These are phyloP conservation scores for Tanytarsus gracilentus DNA, from an alignment of 2,888 invertebrate species.

Conservation along the genomic window DNA sequence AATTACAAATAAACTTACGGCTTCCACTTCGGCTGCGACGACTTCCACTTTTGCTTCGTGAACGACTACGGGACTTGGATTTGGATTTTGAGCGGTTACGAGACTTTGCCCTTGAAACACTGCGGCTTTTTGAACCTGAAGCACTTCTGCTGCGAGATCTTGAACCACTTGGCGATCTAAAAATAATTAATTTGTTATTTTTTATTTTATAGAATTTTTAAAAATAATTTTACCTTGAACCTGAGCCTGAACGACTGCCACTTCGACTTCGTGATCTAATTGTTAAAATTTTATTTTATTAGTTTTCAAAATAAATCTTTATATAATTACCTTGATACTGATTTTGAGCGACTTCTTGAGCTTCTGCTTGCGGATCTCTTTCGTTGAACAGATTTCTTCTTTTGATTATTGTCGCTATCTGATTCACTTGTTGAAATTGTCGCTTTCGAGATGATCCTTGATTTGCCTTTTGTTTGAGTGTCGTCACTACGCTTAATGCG, in stretches of 20 bases:
- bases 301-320: constrained; percentile 33
- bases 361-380: constrained; percentile 48
- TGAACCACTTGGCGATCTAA: constrained; percentile 14
- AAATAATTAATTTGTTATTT: too few relatives aligned
- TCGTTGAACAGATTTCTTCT: constrained; percentile 48
- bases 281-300: neutral
- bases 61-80: constrained; percentile 36
- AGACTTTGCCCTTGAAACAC: constrained; percentile 32
- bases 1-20: constrained; percentile 33
- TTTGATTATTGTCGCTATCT: constrained; percentile 53
- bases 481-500: constrained; percentile 50
- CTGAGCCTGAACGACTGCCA: too few relatives aligned
- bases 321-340: constrained; percentile 30
- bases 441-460: constrained; percentile 85
- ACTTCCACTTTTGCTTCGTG: constrained; percentile 33
- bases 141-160: constrained; percentile 24
- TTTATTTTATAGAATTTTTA: too few relatives aligned
- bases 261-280: neutral
- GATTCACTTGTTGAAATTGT: constrained; percentile 89
- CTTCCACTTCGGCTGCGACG: constrained; percentile 37
- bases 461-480: constrained; percentile 72
- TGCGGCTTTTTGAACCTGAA: constrained; percentile 31
- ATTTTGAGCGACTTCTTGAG: constrained; percentile 38
- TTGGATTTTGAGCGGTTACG: constrained; percentile 35
- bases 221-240: too few relatives aligned